phyloP scores from a whole-genome alignment of 2,888 invertebrate species.

The Heliconius sara region DNA sequence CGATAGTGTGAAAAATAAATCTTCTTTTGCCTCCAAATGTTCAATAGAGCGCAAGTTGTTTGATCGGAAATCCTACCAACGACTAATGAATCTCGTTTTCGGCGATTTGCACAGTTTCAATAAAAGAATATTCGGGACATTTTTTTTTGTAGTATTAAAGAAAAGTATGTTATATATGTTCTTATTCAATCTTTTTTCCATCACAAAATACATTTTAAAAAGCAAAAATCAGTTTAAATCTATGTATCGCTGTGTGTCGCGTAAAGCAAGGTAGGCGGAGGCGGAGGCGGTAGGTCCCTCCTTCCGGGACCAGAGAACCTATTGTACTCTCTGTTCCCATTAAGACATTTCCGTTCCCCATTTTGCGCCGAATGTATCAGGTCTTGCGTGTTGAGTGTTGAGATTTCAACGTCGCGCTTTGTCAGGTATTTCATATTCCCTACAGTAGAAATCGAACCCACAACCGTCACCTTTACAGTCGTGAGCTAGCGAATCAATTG shows the following conservation, averaged over 20 bases:
- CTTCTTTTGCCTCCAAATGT: background rate
- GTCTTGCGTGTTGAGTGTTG: background rate
- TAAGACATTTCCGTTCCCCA: no score
- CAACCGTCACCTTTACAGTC: background rate
- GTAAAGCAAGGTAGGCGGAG: background rate
- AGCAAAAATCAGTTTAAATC: no score
- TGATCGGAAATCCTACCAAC: background rate
- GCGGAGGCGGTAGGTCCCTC: no score
- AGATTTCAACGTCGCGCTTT: background rate
- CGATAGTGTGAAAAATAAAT: background rate
- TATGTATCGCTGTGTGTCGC: background rate
- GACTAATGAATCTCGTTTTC: constrained; percentile 1
- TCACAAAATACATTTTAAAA: no score
- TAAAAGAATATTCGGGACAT: background rate
- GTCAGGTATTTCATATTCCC: no score
- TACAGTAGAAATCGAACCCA: background rate
- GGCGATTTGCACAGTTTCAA: background rate
- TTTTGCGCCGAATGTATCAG: no score
- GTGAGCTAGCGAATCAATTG: no score
- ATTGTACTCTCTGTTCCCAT: no score
- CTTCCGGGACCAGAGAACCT: no score
- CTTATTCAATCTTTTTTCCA: background rate
- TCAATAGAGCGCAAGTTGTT: background rate
- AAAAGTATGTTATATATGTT: background rate
- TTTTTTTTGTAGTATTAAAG: background rate